A percentile compares a stretch with the other conserved stretches of the same genome.
Conservation (phyloP, 2,797 vertebrate species). For the Tiaroga cobitis region DNA sequence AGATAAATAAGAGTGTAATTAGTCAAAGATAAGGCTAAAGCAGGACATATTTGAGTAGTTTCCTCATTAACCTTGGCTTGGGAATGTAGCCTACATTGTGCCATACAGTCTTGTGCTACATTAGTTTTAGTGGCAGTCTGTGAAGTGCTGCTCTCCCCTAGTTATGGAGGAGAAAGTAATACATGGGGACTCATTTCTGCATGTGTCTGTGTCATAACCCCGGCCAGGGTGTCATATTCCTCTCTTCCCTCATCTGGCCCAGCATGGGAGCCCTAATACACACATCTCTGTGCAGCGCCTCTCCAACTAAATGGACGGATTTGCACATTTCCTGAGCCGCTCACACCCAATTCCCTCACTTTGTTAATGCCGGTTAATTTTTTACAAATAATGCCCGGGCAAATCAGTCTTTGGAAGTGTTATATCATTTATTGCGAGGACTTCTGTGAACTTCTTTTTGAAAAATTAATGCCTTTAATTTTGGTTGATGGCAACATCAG, state of each 20-base stretch:
- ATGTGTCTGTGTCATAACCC: constrained; percentile 75
- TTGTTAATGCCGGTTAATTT: constrained; percentile 94
- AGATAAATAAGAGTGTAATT: background rate
- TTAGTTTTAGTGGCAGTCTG: constrained; percentile 47
- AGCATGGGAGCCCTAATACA: constrained; percentile 87
- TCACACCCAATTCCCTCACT: constrained; percentile 84
- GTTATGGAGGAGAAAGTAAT: constrained; percentile 45
- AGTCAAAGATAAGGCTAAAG: constrained; percentile 7
- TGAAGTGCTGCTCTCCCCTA: constrained; percentile 34
- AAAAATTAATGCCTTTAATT: constrained; percentile 99
- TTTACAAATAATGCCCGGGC: constrained; percentile 92
- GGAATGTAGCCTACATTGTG: constrained; percentile 9
- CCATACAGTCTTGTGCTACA: constrained; percentile 30
- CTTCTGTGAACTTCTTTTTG: constrained; percentile 95
- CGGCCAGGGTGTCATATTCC: constrained; percentile 84
- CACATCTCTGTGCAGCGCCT: constrained; percentile 84
- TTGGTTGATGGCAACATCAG: constrained; percentile 99
- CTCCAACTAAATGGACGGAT: constrained; percentile 88
- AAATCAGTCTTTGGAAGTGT: constrained; percentile 98
- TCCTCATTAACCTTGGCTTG: constrained; percentile 38
- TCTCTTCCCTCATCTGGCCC: constrained; percentile 84
- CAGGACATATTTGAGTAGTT: constrained; percentile 18
- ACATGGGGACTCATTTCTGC: constrained; percentile 67
- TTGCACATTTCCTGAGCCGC: constrained; percentile 89
- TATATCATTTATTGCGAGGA: constrained; percentile 99